phyloP scores from a whole-genome alignment of 2,113 vertebrate genomes.

The Puma concolor region DNA sequence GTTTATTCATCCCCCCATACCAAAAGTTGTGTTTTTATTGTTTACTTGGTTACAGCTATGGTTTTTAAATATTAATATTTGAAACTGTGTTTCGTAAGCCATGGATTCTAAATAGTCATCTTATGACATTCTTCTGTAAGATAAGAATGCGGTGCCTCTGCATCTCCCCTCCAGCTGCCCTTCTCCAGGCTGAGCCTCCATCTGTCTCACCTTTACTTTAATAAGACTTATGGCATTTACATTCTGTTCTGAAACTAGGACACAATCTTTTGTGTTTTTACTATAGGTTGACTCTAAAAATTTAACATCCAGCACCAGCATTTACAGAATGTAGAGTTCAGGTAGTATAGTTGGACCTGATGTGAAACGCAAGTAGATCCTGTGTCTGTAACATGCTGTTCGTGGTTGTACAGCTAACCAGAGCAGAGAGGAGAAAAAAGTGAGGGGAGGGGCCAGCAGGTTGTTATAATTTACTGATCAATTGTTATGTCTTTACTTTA shows the following conservation, averaged over 20 bases:
- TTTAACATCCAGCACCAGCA: background rate
- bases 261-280: background rate
- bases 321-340: background rate
- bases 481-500: background rate
- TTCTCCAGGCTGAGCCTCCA: background rate
- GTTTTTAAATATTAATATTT: background rate
- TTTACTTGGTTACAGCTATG: background rate
- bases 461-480: background rate
- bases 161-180: too few relatives aligned
- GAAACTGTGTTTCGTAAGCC: background rate
- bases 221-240: background rate
- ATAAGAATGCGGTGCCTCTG: background rate
- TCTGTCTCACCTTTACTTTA: background rate
- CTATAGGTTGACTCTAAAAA: background rate
- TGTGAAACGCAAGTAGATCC: background rate
- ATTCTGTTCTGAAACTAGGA: background rate
- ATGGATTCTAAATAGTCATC: background rate
- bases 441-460: background rate
- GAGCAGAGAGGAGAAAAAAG: background rate
- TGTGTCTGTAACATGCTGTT: background rate
- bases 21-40: background rate
- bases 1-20: background rate
- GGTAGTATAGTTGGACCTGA: background rate
- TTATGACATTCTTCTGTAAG: background rate
- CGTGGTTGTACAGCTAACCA: too few relatives aligned